Conservation (phyloP, 2,113 vertebrate genomes). For the Erpornis zantholeuca region DNA sequence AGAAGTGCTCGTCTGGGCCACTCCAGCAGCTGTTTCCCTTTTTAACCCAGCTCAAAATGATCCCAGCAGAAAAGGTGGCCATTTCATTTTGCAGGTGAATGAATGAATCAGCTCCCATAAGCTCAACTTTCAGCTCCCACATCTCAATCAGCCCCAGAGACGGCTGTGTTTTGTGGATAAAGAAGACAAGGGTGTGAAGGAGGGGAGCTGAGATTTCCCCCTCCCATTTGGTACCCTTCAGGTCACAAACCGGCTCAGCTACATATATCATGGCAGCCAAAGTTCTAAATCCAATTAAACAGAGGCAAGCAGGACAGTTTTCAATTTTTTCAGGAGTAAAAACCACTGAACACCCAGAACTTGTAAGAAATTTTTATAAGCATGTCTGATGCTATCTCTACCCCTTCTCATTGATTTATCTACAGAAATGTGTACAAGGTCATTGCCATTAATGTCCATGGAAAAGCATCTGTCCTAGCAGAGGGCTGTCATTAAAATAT, state of each 20-base stretch:
- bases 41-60: background rate
- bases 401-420: background rate
- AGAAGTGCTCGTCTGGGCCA: background rate
- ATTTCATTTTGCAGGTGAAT: background rate
- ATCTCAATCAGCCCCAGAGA: background rate
- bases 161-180: background rate
- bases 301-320: background rate
- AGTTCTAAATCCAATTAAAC: background rate
- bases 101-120: background rate
- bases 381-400: background rate
- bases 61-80: background rate
- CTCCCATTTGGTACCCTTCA: background rate
- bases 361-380: background rate
- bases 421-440: background rate
- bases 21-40: background rate
- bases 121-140: background rate
- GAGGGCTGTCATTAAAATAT: background rate
- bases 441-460: background rate
- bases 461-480: background rate
- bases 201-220: background rate
- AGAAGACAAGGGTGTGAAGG: background rate
- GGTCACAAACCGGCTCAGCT: background rate
- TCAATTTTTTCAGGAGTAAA: background rate
- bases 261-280: background rate
- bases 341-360: accelerated